Evolutionary conservation across 2,888 invertebrate genomes (phyloP).

Genomic region (Bugulina stolonifera): DNA sequence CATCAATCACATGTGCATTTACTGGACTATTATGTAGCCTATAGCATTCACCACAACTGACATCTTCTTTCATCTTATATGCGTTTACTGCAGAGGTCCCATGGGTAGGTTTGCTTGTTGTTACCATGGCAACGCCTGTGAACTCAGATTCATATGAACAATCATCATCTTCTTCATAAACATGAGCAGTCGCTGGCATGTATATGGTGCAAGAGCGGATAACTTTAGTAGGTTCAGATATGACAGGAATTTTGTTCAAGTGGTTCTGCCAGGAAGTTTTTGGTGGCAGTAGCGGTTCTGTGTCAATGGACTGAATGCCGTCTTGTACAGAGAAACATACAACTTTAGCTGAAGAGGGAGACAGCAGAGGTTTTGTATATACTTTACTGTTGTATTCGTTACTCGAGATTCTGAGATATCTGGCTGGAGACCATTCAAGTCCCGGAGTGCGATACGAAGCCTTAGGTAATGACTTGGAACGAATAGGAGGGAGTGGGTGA

Average conservation of each 20-base stretch:
- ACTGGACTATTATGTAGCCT: neutral
- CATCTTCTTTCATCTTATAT: too few relatives aligned
- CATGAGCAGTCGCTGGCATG: conserved; percentile 3
- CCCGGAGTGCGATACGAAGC: neutral
- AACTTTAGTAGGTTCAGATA: neutral
- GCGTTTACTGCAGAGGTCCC: too few relatives aligned
- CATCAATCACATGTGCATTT: neutral
- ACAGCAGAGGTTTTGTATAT: neutral
- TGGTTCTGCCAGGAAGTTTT: neutral
- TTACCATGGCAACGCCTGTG: neutral
- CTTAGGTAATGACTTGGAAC: neutral
- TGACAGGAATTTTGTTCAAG: neutral
- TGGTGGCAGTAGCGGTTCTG: neutral
- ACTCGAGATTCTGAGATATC: neutral
- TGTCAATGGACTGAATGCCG: neutral
- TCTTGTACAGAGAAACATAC: neutral
- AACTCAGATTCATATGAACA: neutral
- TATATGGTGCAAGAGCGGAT: neutral
- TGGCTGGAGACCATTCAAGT: neutral
- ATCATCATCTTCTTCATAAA: neutral
- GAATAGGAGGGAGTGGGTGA: neutral
- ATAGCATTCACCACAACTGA: neutral
- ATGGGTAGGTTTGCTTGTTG: neutral
- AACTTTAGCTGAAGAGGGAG: conserved; percentile 1
- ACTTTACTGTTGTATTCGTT: neutral